Percentiles rank a stretch among this genome's conserved stretches.
These are phyloP conservation scores for Lophura nycthemera DNA, from an alignment of 2,113 vertebrate genomes.

Conservation along the genomic window DNA sequence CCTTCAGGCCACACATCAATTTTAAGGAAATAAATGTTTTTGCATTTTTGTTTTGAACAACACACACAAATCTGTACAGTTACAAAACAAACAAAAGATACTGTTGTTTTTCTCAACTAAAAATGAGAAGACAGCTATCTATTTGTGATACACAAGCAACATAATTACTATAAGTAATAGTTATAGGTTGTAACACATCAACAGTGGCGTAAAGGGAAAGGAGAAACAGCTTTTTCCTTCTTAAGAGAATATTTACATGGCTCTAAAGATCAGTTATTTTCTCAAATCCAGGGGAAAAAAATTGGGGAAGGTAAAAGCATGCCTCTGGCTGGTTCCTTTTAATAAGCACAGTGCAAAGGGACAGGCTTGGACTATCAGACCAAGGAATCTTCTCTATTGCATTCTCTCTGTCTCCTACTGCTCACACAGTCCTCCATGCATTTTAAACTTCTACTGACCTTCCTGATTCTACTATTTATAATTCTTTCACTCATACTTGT, in stretches of 20 bases:
- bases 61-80: neutral
- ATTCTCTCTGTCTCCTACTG: neutral
- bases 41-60: neutral
- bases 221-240: neutral
- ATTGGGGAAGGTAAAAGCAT: conserved; percentile 1
- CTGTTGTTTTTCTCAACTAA: neutral
- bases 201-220: neutral
- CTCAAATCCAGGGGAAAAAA: neutral
- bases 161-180: neutral
- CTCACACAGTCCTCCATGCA: neutral
- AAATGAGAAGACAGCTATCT: neutral
- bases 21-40: neutral
- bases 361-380: neutral
- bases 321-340: neutral
- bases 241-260: neutral
- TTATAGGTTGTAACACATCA: neutral
- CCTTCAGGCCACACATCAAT: neutral
- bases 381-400: neutral
- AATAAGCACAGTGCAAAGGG: neutral
- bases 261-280: neutral
- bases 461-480: neutral
- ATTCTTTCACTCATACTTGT: neutral
- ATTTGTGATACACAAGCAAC: neutral
- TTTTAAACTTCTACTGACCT: conserved; percentile 14
- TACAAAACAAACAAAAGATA: neutral